A percentile compares a stretch with the other conserved stretches of the same genome.
phyloP scores from a whole-genome alignment of 1,140 invertebrate species.

The Papilio helenus region DNA sequence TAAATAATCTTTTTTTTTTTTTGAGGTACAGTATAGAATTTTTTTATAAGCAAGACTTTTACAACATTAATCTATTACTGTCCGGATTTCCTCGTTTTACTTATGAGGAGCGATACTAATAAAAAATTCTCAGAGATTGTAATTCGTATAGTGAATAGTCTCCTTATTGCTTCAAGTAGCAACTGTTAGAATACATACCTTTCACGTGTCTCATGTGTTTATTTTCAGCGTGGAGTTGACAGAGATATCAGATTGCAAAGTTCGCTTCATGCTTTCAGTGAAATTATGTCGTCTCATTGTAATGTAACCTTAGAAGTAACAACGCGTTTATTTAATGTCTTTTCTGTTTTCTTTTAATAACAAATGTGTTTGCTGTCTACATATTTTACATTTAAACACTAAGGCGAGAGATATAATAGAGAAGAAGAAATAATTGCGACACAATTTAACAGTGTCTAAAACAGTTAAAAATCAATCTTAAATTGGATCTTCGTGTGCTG shows the following conservation, averaged over 20 bases:
- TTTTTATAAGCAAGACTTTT: too few species aligned
- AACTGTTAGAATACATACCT: slow-evolving; percentile 30
- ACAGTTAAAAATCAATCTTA: background rate
- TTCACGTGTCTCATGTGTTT: slow-evolving; percentile 24
- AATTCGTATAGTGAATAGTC: slow-evolving; percentile 23
- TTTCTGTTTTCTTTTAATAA: background rate
- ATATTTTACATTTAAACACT: background rate
- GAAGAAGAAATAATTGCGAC: background rate
- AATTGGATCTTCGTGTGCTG: background rate
- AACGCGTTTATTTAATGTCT: background rate
- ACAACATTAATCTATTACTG: too few species aligned
- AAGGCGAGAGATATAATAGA: background rate
- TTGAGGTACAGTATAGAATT: too few species aligned
- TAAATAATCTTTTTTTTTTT: too few species aligned
- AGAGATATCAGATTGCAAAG: slow-evolving; percentile 35
- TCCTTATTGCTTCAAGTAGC: background rate
- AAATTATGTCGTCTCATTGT: slow-evolving; percentile 29
- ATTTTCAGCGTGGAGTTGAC: slow-evolving; percentile 20
- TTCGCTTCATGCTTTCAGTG: slow-evolving; percentile 16
- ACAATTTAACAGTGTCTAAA: slow-evolving; percentile 20
- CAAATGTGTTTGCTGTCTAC: background rate
- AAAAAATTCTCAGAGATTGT: background rate
- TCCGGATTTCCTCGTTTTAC: too few species aligned
- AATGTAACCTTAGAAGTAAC: slow-evolving; percentile 9
- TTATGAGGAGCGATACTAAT: background rate